These are phyloP conservation scores for Litocranius walleri DNA, from an alignment of 2,113 vertebrate species.

Conservation along the genomic window DNA sequence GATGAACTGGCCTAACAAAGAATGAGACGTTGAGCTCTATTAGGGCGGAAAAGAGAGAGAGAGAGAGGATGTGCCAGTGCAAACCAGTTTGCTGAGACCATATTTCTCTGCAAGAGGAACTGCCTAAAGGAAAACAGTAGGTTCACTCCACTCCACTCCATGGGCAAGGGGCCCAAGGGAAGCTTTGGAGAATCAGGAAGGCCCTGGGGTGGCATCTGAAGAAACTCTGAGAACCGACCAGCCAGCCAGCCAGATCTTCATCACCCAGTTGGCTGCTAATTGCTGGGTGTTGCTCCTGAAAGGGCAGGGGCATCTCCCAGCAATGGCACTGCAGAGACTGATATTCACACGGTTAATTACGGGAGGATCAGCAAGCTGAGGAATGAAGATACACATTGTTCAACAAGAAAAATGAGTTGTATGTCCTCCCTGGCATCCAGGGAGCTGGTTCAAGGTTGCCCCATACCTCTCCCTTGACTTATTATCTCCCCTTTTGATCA, in stretches of 20 bases:
- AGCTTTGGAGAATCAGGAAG: not conserved
- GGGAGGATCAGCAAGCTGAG: slow-evolving; percentile 60
- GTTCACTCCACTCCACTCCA: not conserved
- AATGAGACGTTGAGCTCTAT: not conserved
- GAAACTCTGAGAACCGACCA: not conserved
- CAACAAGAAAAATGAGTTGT: slow-evolving; percentile 74
- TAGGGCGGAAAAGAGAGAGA: not conserved
- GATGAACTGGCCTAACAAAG: not conserved
- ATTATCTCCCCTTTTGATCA: slow-evolving; percentile 66
- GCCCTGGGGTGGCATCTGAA: not conserved
- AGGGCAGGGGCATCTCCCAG: slow-evolving; percentile 47
- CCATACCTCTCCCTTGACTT: slow-evolving; percentile 50
- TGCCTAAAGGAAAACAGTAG: not conserved
- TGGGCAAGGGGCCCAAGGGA: not conserved
- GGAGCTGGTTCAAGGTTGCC: slow-evolving; percentile 27
- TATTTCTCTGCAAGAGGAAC: not conserved
- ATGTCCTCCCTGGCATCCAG: slow-evolving; percentile 44
- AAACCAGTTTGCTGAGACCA: not conserved
- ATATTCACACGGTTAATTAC: slow-evolving; percentile 73
- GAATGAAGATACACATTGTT: slow-evolving; percentile 68
- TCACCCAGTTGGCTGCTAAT: slow-evolving; percentile 72
- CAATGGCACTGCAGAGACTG: slow-evolving; percentile 65
- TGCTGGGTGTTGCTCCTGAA: slow-evolving; percentile 67
- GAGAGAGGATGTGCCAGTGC: rapidly evolving
- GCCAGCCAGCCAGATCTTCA: not conserved